Conservation (phyloP, 2,888 invertebrate genomes). For the Hedya salicella region DNA sequence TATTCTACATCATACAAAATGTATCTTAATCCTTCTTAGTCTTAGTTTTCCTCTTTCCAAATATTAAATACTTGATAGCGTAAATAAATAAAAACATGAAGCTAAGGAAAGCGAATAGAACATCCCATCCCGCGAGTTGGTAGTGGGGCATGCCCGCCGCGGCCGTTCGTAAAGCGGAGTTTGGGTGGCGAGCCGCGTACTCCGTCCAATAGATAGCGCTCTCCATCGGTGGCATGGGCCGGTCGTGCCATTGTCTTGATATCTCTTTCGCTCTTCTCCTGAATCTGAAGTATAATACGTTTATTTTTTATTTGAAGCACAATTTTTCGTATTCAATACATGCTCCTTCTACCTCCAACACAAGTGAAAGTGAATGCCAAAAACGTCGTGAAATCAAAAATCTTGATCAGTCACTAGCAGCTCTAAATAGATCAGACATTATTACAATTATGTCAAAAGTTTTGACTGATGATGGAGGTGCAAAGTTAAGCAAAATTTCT, state of each 20-base stretch:
- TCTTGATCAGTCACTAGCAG: not conserved
- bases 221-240: constrained; percentile 84
- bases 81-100: not conserved
- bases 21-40: constrained; percentile 5
- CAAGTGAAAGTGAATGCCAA: not conserved
- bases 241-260: constrained; percentile 82
- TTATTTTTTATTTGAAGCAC: no score
- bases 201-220: constrained; percentile 87
- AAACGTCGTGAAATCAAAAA: not conserved
- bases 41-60: constrained; percentile 1
- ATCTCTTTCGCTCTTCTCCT: constrained; percentile 72
- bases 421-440: not conserved
- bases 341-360: not conserved
- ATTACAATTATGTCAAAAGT: not conserved
- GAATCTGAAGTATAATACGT: no score
- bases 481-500: no score
- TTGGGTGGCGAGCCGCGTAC: constrained; percentile 80
- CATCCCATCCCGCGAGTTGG: constrained; percentile 53
- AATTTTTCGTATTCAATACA: no score
- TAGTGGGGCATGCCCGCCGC: constrained; percentile 80
- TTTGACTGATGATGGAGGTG: not conserved
- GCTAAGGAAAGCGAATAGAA: not conserved
- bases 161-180: constrained; percentile 71
- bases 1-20: no score
- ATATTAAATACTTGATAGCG: not conserved